Evolutionary conservation across 2,888 invertebrate species (phyloP).

Genomic region (Cheilosia impressa): DNA sequence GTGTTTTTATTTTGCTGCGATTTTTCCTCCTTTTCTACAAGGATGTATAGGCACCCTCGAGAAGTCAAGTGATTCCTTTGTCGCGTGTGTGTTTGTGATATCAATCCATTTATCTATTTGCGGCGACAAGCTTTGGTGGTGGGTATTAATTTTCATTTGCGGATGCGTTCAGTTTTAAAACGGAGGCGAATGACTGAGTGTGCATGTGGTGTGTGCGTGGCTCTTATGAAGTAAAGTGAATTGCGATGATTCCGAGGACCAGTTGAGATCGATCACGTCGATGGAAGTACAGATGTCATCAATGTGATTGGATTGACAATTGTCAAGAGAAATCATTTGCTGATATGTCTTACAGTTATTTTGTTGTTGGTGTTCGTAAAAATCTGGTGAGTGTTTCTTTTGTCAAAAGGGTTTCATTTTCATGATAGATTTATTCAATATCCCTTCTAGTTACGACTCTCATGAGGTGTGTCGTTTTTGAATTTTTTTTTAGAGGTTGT

Average conservation of each 20-base stretch:
- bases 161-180: slow-evolving; percentile 61
- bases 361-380: no score
- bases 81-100: slow-evolving; percentile 19
- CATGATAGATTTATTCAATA: no score
- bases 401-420: no score
- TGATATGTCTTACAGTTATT: no score
- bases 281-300: slow-evolving; percentile 33
- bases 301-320: slow-evolving; percentile 51
- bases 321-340: background rate
- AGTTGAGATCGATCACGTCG: slow-evolving; percentile 18
- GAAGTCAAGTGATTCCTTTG: slow-evolving; percentile 39
- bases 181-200: slow-evolving; percentile 27
- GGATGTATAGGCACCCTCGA: background rate
- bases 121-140: slow-evolving; percentile 1
- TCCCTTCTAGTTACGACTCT: no score
- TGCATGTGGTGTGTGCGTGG: background rate
- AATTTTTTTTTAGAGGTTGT: no score
- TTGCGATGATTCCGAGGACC: slow-evolving; percentile 33
- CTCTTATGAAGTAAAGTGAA: slow-evolving; percentile 33
- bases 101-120: slow-evolving; percentile 69
- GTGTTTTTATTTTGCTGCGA: slow-evolving; percentile 63
- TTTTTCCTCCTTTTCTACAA: slow-evolving; percentile 14
- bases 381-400: no score
- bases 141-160: slow-evolving; percentile 57
- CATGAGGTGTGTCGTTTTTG: no score